Base-by-base conservation (phyloP, 2,113 vertebrate species). In the Steatornis caripensis region DNA sequence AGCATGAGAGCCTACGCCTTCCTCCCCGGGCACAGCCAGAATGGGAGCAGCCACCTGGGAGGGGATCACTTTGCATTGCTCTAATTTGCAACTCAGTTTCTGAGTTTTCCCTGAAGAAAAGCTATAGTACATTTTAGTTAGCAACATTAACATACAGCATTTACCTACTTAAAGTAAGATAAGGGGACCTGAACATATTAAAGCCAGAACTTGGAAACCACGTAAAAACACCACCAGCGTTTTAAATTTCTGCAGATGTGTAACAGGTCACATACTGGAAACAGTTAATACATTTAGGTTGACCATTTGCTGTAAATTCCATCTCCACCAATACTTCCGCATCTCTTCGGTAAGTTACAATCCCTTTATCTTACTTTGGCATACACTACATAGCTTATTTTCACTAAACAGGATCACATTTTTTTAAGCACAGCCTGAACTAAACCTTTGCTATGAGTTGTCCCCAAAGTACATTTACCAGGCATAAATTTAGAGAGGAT, bases 91-190 rank as follows among this genome's bases (percentile, higher is more conserved):
- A 89, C 90, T 97, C 96, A 90, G 10, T 94, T 53, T 90, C 79
- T 94, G 94, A 97, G 92, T 94, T 93, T 97, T 98, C 97, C 97
- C 95, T 97, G 97, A 97, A 97, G 93, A 97, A 96, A 97, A 97
- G 93, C 95, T 87, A 91, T 60, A 83, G 85, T 45, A 95, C 58
- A n/a, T 68, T 93, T 94, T 66, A 87, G 69, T 84, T 64, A 95
- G 95, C 66, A 71, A 95, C 90, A 58, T 64, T 78, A 95, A 93
- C 48, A 84, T 46, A 87, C 32, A 95, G 89, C 69, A 79, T 90
- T 92, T 85, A 94, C 43, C 86, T 75, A 94, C 66, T 61, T 48
- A 55, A 96, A 92, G 53, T 70, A 84, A 95, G 84, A 93, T 85
- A 83, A 92, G 86, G 87, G 65, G 68, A 92, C 43, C 45, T 87